Evolutionary conservation across 2,888 invertebrate genomes (phyloP), one percentile per base, ranked within the genome.

Genomic region (Schizotus pectinicornis): DNA sequence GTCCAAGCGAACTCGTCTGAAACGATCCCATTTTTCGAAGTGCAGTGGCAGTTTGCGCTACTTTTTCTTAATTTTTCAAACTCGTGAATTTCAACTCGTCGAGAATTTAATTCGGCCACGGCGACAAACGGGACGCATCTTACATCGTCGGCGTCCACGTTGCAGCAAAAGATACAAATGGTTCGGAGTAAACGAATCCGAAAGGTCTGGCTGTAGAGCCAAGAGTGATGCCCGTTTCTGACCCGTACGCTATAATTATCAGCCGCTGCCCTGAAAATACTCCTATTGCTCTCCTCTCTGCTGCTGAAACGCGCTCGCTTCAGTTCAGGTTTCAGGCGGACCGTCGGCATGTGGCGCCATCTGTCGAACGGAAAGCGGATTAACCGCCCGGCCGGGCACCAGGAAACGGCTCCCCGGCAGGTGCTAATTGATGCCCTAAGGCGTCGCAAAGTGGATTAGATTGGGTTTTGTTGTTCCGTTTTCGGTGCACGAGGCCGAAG

Each of bases 151-250:
- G 5, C n/a, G 22, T 22, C 22, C 22, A 22, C 22, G 5, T 22
- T 22, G 22, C 22, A 51, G 41, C 42, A 51, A 51, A 43, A 36
- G 30, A 36, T 36, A 43, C 51, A 46, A 53, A 45, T 43, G 39
- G 52, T 43, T 37, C 32, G 36, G 39, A 52, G 38, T 45, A 41
- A 41, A 33, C 13, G 49, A 56, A 43, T 48, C 55, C 41, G 48
- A 42, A 49, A 48, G 22, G 22, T 22, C 22, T 22, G 5, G 22
- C 22, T 22, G 22, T 22, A 22, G 22, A 54, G 55, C 55, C 55
- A 56, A 56, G 49, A 56, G 49, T 56, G 55, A 56, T 56, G 56
- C 43, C 56, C 56, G 56, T 45, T 56, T 50, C 52, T 57, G 57
- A 57, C 57, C 57, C 57, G 13, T 47, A 30, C 14, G 52, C 57